phyloP scores from a whole-genome alignment of 2,888 invertebrate species.

The Pterostichus niger region DNA sequence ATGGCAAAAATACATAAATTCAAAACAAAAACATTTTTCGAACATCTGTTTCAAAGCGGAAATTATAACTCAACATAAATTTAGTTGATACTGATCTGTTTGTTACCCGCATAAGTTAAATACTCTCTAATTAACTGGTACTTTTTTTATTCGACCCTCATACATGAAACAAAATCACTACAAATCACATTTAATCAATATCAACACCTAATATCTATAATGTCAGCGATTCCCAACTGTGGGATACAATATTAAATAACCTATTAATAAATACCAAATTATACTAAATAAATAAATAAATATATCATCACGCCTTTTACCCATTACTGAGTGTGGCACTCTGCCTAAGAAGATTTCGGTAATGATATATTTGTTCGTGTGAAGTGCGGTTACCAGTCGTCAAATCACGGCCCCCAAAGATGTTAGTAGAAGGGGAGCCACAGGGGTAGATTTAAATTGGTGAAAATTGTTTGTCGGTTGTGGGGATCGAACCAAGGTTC shows the following conservation, averaged over 20 bases:
- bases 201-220: constrained; percentile 37
- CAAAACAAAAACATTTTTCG: constrained; percentile 27
- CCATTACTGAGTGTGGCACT: too few species aligned
- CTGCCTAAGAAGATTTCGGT: too few species aligned
- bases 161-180: constrained; percentile 41
- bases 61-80: constrained; percentile 44
- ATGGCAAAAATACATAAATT: constrained; percentile 44
- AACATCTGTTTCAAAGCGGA: constrained; percentile 39
- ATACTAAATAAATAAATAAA: too few species aligned
- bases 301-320: too few species aligned
- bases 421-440: too few species aligned
- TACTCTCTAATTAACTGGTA: constrained; percentile 43
- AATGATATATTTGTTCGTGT: too few species aligned
- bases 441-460: too few species aligned
- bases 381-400: too few species aligned
- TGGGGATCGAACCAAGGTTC: too few species aligned
- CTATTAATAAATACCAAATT: not conserved
- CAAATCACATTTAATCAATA: constrained; percentile 42
- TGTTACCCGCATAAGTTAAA: constrained; percentile 40
- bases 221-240: not conserved
- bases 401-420: too few species aligned
- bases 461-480: too few species aligned
- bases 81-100: constrained; percentile 46
- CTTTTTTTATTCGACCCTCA: constrained; percentile 16
- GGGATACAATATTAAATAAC: not conserved